Evolutionary conservation across 2,797 vertebrate genomes (phyloP), one percentile per base, ranked within the genome.

Genomic region (Lates japonicus): DNA sequence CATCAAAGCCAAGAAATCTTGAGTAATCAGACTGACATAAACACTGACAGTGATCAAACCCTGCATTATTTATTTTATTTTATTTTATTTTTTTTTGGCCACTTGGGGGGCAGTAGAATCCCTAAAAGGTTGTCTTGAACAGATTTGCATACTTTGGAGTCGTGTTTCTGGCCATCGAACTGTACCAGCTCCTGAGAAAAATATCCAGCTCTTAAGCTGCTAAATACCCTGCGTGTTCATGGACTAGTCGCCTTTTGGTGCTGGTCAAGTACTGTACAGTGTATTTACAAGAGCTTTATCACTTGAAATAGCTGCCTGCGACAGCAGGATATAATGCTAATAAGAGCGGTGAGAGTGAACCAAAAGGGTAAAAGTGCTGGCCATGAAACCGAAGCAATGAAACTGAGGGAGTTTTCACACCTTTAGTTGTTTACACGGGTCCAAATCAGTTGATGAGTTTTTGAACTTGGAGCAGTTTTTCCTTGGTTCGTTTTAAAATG

Each of bases 1-100:
- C 54, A 66, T 68, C 22, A 59, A 52, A 74, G 66, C 22, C 20
- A 54, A 55, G 22, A 14, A 35, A 70, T 63, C 10, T 35, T 65
- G 51, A 59, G 8, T 5, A 8, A 39, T 54, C 52, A 46, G n/a
- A 62, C 52, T 60, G 20, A 29, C 16, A 5, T 54, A 17, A 67
- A n/a, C 20, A 51, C 19, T 52, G 14, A 31, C 37, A 11, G 33
- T 51, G 54, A 29, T 59, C 44, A 59, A 67, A 54, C 22, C 14
- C 4, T 20, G 29, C 20, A 41, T 49, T 41, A 51, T 49, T 31
- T 8, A 3, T 37, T 31, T 12, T 54, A n/a, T n/a, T n/a, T n/a
- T n/a, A n/a, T n/a, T n/a, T n/a, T n/a, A n/a, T n/a, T n/a, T 19
- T 60, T 10, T 41, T 37, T 37, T 5, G 6, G 35, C 39, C 39